A percentile compares a stretch with the other conserved stretches of the same genome.
These are phyloP conservation scores for Dolichotis patagonum DNA, from an alignment of 2,113 vertebrate species.

Conservation along the genomic window DNA sequence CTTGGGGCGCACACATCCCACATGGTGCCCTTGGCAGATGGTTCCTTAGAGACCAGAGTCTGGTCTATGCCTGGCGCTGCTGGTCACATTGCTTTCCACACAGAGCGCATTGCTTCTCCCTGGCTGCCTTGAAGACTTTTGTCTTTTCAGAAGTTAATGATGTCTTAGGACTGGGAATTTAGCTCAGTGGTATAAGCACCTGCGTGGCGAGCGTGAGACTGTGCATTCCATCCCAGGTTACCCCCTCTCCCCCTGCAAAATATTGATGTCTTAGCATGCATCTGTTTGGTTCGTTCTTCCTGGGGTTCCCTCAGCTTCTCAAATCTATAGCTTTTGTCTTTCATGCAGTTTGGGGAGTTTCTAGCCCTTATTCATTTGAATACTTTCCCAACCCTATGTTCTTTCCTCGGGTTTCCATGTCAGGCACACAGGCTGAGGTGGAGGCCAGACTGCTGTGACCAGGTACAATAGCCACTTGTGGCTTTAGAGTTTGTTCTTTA, in stretches of 20 bases:
- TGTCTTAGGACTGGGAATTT: not conserved
- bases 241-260: no score
- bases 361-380: not conserved
- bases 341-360: not conserved
- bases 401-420: not conserved
- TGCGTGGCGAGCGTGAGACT: no score
- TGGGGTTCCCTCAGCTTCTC: not conserved
- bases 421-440: not conserved
- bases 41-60: rapidly evolving
- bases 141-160: not conserved
- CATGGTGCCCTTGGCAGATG: rapidly evolving
- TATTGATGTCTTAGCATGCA: not conserved
- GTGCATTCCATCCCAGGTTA: no score
- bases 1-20: no score
- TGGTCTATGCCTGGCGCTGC: not conserved
- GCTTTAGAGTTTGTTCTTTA: not conserved
- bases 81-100: no score
- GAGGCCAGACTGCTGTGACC: not conserved
- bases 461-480: not conserved
- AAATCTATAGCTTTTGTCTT: not conserved
- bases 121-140: not conserved
- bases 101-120: not conserved
- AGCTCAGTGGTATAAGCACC: no score
- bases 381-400: not conserved
- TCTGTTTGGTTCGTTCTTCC: not conserved